phyloP scores from a whole-genome alignment of 2,113 vertebrate species.

The Pelusios castaneus region DNA sequence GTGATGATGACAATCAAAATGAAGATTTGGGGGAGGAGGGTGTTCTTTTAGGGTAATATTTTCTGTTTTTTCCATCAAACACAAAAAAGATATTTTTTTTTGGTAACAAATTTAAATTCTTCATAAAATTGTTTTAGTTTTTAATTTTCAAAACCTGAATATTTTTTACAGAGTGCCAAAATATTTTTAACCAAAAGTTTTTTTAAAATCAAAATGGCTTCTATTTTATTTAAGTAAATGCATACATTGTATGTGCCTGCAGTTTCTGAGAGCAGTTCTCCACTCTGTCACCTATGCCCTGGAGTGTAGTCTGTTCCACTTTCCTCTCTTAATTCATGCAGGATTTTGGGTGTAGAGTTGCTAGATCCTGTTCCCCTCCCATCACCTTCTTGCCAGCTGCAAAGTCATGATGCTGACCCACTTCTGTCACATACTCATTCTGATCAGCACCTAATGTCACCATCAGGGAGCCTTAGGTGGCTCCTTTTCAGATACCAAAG shows the following conservation, averaged over 20 bases:
- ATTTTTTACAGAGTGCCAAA: neutral
- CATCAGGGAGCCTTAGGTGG: too few species aligned
- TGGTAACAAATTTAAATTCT: fast-evolving
- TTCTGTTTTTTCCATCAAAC: neutral
- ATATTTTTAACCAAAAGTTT: neutral
- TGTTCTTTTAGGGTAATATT: neutral
- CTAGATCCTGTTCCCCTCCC: neutral
- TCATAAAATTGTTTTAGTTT: neutral
- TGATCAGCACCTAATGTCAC: neutral
- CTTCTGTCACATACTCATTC: neutral
- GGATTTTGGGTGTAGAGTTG: neutral
- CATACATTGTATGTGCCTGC: neutral
- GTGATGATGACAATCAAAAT: neutral
- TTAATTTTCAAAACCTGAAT: neutral
- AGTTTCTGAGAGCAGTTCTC: neutral
- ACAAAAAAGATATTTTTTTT: neutral
- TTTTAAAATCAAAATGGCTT: too few species aligned
- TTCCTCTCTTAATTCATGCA: neutral
- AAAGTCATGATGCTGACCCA: neutral
- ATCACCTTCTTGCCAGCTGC: neutral
- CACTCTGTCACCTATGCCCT: neutral
- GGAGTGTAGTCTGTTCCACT: neutral
- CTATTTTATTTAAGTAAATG: neutral
- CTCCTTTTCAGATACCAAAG: neutral
- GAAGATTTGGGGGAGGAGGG: neutral